phyloP scores from a whole-genome alignment of 2,797 vertebrate genomes.

The Dipus sagitta region DNA sequence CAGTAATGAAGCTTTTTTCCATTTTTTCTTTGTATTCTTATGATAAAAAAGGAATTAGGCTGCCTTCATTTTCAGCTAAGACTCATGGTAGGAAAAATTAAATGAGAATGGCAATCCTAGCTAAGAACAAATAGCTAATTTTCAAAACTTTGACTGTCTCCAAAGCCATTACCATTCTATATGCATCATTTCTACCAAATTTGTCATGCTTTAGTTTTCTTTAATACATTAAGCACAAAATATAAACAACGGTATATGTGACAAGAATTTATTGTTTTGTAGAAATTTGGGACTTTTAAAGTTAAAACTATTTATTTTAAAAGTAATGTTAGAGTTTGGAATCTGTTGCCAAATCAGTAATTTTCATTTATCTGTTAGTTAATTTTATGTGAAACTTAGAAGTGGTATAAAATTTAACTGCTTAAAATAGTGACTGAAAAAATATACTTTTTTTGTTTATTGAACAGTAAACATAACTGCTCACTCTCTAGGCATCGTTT shows the following conservation, averaged over 20 bases:
- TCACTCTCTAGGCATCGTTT: constrained; percentile 79
- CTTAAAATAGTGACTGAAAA: constrained; percentile 82
- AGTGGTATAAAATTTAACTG: constrained; percentile 81
- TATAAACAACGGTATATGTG: background rate
- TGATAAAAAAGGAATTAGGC: background rate
- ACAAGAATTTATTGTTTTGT: background rate
- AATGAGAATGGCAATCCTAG: background rate
- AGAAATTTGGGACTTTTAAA: background rate
- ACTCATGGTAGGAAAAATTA: background rate
- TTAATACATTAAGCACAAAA: background rate
- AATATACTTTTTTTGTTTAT: constrained; percentile 71
- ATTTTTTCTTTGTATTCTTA: background rate
- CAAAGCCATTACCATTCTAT: background rate
- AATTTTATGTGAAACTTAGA: constrained; percentile 79
- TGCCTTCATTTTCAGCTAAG: background rate
- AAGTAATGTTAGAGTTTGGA: constrained; percentile 68
- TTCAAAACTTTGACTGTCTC: background rate
- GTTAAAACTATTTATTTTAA: constrained; percentile 25
- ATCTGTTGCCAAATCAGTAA: constrained; percentile 82
- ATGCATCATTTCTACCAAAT: background rate
- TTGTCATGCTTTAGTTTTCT: background rate
- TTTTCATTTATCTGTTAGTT: constrained; percentile 72
- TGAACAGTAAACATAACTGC: constrained; percentile 81
- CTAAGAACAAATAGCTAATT: background rate
- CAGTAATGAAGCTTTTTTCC: background rate